Base-by-base conservation (phyloP, 2,113 vertebrate species). In the Leucopternis melanops region DNA sequence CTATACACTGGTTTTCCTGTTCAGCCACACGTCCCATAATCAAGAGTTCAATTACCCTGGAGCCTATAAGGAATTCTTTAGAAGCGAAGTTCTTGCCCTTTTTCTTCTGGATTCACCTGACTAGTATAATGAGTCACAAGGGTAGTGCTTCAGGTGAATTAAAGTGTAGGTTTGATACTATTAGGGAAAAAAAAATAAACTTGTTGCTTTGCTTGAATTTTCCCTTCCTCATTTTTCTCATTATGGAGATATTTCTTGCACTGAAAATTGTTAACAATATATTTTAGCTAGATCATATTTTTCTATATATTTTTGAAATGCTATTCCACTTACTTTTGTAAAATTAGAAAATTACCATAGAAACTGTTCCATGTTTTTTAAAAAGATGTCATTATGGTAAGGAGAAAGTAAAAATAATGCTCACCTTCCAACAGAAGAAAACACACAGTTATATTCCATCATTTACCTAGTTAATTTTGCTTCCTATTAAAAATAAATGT, bases 271-370 rank as follows among this genome's bases (percentile, higher is more conserved):
- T 73, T 78, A 52, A 16, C 34, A 63, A 40, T 69, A 5, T 57
- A 61, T 80, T 90, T 88, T 79, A 72, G 49, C 14, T 92, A 96
- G 85, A 86, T 88, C 29, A 67, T 11, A n/a, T 94, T 86, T 97
- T 90, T 88, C 45, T 47, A n/a, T 25, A 80, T 4, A 23, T 81
- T 83, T 81, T 71, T 38, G 57, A n/a, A 95, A 47, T 0, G 0
- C 8, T 82, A 11, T 88, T 65, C n/a, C 34, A 44, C 13, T 95
- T 6, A 62, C n/a, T 61, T 89, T 34, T 75, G 58, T 79, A 93
- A 86, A 52, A 90, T 95, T 93, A 70, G 89, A 77, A 93, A 82
- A 66, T 90, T 74, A 79, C 54, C 80, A 95, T 88, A 93, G 78
- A 92, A 96, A 93, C 66, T 38, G 49, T 45, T 93, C 55, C 18